These are phyloP conservation scores for Amitus sp. DNA, from an alignment of 2,888 invertebrate species.

Conservation along the genomic window DNA sequence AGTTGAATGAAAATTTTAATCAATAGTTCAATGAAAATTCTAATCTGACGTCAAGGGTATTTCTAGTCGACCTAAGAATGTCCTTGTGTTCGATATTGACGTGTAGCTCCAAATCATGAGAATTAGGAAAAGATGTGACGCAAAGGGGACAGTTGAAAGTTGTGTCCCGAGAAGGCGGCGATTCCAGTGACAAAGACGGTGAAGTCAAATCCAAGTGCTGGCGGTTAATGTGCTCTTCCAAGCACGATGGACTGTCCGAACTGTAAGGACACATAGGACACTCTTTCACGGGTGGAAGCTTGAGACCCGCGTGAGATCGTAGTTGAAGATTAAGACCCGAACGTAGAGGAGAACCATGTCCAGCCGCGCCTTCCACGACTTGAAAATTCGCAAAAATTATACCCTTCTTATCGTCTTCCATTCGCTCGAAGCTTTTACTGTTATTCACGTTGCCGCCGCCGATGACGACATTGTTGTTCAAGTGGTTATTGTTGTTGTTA, in stretches of 20 bases:
- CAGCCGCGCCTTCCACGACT: constrained; percentile 48
- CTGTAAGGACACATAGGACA: constrained; percentile 83
- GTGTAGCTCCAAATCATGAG: constrained; percentile 84
- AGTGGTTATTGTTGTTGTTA: constrained; percentile 62
- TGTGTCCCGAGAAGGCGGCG: constrained; percentile 55
- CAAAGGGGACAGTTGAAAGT: constrained; percentile 83
- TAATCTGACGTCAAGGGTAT: no score
- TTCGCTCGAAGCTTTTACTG: constrained; percentile 49
- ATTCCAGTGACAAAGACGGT: constrained; percentile 71
- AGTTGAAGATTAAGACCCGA: constrained; percentile 65
- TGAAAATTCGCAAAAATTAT: neutral
- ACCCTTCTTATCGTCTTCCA: no score
- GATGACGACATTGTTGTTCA: constrained; percentile 56
- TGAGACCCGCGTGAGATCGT: constrained; percentile 61
- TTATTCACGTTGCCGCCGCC: constrained; percentile 50
- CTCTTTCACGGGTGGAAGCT: constrained; percentile 65
- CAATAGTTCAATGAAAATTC: no score
- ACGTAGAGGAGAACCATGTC: constrained; percentile 80
- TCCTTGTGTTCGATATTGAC: constrained; percentile 88
- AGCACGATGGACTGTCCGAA: constrained; percentile 76
- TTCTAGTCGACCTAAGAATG: constrained; percentile 73
- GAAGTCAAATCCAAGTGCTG: constrained; percentile 85
- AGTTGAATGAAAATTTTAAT: no score
- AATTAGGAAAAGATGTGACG: constrained; percentile 75
- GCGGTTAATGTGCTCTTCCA: constrained; percentile 86